A percentile compares a stretch with the other conserved stretches of the same genome.
These are phyloP conservation scores for Typhlichthys subterraneus DNA, from an alignment of 2,797 vertebrate genomes.

Conservation along the genomic window DNA sequence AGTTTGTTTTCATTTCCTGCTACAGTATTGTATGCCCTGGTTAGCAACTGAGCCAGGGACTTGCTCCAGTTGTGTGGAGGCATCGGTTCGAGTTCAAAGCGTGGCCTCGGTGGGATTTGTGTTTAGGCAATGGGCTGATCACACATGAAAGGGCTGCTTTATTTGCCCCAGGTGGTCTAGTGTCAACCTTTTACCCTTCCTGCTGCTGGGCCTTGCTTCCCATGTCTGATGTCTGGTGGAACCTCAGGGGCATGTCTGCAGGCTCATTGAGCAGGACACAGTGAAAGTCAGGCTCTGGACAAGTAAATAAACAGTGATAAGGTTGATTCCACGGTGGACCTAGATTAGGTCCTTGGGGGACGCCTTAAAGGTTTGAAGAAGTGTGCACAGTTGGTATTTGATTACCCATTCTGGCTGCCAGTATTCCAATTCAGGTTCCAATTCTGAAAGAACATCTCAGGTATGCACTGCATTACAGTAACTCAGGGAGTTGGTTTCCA, in stretches of 20 bases:
- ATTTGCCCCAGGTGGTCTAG: slow-evolving; percentile 72
- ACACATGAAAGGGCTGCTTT: slow-evolving; percentile 78
- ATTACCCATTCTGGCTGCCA: too few species aligned
- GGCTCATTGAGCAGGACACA: slow-evolving; percentile 36
- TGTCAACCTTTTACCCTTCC: slow-evolving; percentile 73
- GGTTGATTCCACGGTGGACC: slow-evolving; percentile 44
- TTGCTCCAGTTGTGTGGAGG: slow-evolving; percentile 29
- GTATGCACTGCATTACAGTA: too few species aligned
- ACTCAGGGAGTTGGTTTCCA: too few species aligned
- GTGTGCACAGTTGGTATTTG: too few species aligned
- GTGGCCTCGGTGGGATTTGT: slow-evolving; percentile 58
- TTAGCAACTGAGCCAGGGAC: slow-evolving; percentile 34
- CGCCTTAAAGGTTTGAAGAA: slow-evolving; percentile 18
- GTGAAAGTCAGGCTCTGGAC: slow-evolving; percentile 40
- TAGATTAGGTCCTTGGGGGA: slow-evolving; percentile 53
- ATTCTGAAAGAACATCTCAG: too few species aligned
- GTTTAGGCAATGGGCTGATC: slow-evolving; percentile 61
- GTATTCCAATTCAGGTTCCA: too few species aligned
- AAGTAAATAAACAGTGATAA: slow-evolving; percentile 60
- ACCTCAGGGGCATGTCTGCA: slow-evolving; percentile 67
- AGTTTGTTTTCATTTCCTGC: slow-evolving; percentile 14
- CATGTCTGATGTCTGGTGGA: slow-evolving; percentile 73
- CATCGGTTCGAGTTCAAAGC: slow-evolving; percentile 66
- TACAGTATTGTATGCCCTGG: slow-evolving; percentile 12
- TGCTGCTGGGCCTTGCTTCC: slow-evolving; percentile 61